phyloP scores from a whole-genome alignment of 1,140 invertebrate genomes.

The Brachionus manjavacas region DNA sequence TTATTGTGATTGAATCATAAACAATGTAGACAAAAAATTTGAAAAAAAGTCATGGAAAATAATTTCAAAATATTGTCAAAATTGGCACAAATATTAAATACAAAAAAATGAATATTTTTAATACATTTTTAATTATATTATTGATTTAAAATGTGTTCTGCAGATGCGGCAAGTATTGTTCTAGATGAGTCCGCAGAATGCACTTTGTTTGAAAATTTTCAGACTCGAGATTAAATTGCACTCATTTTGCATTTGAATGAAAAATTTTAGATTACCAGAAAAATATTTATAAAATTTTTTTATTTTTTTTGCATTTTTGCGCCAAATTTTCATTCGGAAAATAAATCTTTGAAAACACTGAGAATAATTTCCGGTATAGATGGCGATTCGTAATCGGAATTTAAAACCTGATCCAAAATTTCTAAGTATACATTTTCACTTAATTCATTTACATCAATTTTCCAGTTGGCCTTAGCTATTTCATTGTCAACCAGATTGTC shows the following conservation, averaged over 20 bases:
- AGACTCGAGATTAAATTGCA: no score
- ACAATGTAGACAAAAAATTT: neutral
- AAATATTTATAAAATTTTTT: no score
- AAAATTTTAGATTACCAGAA: no score
- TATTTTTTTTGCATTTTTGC: no score
- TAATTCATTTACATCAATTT: neutral
- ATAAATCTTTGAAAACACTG: neutral
- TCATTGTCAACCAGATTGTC: neutral
- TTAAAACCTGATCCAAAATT: conserved; percentile 22
- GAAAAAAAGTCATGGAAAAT: neutral
- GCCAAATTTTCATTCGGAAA: neutral
- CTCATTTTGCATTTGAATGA: no score
- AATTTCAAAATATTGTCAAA: neutral
- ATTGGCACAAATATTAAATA: no score
- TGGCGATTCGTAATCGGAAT: conserved; percentile 25
- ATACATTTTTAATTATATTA: no score
- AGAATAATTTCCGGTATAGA: conserved; percentile 38
- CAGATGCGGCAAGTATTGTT: no score
- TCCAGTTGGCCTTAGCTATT: neutral
- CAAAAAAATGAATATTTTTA: no score
- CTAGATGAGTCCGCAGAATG: no score
- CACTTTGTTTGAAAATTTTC: no score
- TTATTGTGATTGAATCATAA: neutral
- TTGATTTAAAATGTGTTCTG: no score
- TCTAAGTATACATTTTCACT: neutral